Conservation (phyloP, 2,797 vertebrate genomes). For the Diplodus sargus region DNA sequence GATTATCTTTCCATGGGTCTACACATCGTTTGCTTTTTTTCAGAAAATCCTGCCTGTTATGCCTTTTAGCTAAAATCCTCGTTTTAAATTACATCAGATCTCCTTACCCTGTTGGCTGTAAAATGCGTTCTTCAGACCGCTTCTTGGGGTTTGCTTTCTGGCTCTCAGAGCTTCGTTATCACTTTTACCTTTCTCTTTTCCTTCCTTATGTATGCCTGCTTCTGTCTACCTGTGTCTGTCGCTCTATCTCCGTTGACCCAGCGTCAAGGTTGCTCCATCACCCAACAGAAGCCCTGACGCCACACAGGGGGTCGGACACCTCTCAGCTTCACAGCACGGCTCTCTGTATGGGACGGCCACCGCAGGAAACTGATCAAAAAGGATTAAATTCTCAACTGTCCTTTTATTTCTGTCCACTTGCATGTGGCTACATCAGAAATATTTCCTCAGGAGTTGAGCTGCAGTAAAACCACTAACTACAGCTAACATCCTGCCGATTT, state of each 20-base stretch:
- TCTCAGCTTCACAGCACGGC: constrained; percentile 65
- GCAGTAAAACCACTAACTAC: not conserved
- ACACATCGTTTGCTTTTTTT: too few relatives aligned
- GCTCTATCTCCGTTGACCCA: constrained; percentile 60
- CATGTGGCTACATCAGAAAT: constrained; percentile 13
- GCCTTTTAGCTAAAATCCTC: not conserved
- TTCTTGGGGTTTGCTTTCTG: constrained; percentile 19
- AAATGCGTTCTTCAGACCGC: not conserved
- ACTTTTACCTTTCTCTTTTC: constrained; percentile 29
- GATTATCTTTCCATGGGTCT: too few relatives aligned
- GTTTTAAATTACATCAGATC: not conserved
- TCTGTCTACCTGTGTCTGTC: constrained; percentile 8
- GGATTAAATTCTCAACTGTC: not conserved
- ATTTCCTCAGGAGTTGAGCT: constrained; percentile 5
- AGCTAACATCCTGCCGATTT: constrained; percentile 34
- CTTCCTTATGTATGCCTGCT: constrained; percentile 27
- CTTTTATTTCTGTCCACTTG: not conserved
- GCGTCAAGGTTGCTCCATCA: constrained; percentile 71
- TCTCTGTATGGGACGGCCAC: constrained; percentile 68
- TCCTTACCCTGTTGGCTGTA: not conserved
- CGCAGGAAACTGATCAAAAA: not conserved
- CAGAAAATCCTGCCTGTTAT: too few relatives aligned
- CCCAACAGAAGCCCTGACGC: constrained; percentile 51
- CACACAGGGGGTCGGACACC: constrained; percentile 59
- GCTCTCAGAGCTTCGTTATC: constrained; percentile 21